Base-by-base conservation (phyloP, 1,140 invertebrate genomes). In the Drosophila mayri region DNA sequence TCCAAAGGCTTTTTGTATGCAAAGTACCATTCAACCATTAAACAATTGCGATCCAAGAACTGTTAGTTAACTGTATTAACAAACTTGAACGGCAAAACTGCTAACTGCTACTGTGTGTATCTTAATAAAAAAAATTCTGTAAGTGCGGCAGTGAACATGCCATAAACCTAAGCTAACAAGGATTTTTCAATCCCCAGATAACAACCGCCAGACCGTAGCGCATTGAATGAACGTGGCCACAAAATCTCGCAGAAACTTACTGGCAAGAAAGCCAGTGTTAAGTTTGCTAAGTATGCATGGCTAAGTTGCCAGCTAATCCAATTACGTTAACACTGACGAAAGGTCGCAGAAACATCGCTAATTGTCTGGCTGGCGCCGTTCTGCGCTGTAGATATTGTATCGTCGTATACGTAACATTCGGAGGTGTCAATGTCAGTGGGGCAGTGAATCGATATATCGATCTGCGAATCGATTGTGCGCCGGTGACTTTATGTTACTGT, bases 1-100 rank as follows among this genome's bases (percentile, higher is more conserved):
- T 83, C 84, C 79, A 88, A 92, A 92, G 86, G 91, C 90, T 92
- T 88, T 86, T 92, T 92, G 83, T 92, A 85, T 92, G 90, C 86
- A 92, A 92, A 90, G 67, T 59, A 76, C 67, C 86, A 92, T 87
- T 85, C 76, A 90, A 72, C 79, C 67, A 80, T 83, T 88, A 82
- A 88, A 71, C 79, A 70, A 76, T 66, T 76, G 72, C 72, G 49
- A 84, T 85, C 74, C 57, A 65, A 86, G 44, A 81, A 71, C 68
- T 49, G 35, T 41, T 64, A 90, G 77, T 81, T 79, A 71, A 81
- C 55, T 70, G 47, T 72, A 71, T 72, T n/a, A 40, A 38, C 59
- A 37, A 72, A 81, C 46, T 46, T 22, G 28, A 76, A 43, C 62
- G 65, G 81, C 77, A 74, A 90, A 72, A 72, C 65, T 49, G 60